Conservation (phyloP, 2,888 invertebrate species). For the Hydrotaea cyrtoneurina region DNA sequence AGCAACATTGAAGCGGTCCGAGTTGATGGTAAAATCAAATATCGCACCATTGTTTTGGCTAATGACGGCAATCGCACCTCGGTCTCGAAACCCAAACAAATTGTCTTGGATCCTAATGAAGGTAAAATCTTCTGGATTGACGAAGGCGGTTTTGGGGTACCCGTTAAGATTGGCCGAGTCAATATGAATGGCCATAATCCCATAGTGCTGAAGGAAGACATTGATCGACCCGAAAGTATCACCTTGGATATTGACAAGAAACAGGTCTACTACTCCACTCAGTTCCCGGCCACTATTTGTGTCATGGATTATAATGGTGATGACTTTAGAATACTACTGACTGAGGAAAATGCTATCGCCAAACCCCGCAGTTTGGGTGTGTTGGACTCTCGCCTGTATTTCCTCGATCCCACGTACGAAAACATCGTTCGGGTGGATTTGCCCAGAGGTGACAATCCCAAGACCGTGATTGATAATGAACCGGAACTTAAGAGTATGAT, state of each 20-base stretch:
- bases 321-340: constrained; percentile 85
- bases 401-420: constrained; percentile 93
- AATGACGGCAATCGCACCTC: constrained; percentile 93
- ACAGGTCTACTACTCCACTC: constrained; percentile 93
- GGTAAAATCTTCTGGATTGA: constrained; percentile 98
- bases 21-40: constrained; percentile 91
- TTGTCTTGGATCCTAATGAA: constrained; percentile 95
- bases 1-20: constrained; percentile 95
- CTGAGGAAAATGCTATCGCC: constrained; percentile 87
- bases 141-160: constrained; percentile 94
- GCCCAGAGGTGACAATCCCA: constrained; percentile 89
- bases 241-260: constrained; percentile 91
- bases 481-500: constrained; percentile 92
- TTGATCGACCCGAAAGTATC: constrained; percentile 90
- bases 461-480: constrained; percentile 90
- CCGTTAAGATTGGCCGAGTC: constrained; percentile 92
- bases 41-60: constrained; percentile 91
- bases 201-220: constrained; percentile 86
- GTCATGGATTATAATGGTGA: constrained; percentile 88
- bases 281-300: constrained; percentile 87
- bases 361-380: constrained; percentile 91
- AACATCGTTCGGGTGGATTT: constrained; percentile 92
- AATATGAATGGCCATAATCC: constrained; percentile 96
- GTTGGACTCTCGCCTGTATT: constrained; percentile 90
- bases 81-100: constrained; percentile 92